Conservation (phyloP, 2,113 vertebrate genomes). For the Stigmatopora argus region DNA sequence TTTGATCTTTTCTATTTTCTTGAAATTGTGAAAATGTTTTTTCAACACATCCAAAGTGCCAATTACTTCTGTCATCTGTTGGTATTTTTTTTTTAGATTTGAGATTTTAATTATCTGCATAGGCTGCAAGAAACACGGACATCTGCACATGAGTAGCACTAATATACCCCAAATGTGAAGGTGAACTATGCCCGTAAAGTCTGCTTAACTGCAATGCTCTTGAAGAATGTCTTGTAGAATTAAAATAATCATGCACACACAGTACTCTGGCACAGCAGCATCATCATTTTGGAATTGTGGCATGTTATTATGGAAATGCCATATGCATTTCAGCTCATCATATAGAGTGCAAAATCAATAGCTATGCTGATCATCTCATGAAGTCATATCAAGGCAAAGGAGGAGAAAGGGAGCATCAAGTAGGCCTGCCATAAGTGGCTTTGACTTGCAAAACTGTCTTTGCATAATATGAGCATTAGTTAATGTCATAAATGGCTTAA, state of each 20-base stretch:
- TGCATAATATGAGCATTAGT: slow-evolving; percentile 67
- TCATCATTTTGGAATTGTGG: slow-evolving; percentile 21
- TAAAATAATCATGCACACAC: slow-evolving; percentile 13
- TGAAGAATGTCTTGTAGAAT: slow-evolving; percentile 3
- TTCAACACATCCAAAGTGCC: too few relatives aligned
- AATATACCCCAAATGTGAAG: slow-evolving; percentile 3
- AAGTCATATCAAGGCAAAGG: slow-evolving; percentile 44
- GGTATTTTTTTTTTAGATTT: too few relatives aligned
- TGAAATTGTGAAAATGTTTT: too few relatives aligned
- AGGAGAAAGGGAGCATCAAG: slow-evolving; percentile 36
- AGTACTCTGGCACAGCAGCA: slow-evolving; percentile 5
- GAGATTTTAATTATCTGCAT: too few relatives aligned
- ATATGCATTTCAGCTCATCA: slow-evolving; percentile 28
- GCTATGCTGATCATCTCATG: slow-evolving; percentile 47
- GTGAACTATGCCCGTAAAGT: neutral
- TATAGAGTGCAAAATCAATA: slow-evolving; percentile 63
- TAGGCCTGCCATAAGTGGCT: slow-evolving; percentile 58
- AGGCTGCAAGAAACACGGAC: neutral
- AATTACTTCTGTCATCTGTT: too few relatives aligned
- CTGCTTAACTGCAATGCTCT: slow-evolving; percentile 2
- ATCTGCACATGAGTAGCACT: neutral
- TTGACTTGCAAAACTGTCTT: slow-evolving; percentile 59
- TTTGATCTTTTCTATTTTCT: too few relatives aligned
- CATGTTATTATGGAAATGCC: slow-evolving; percentile 25
- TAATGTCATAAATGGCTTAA: slow-evolving; percentile 70